Percentiles rank a stretch among this genome's conserved stretches.
Evolutionary conservation across 1,140 invertebrate genomes (phyloP).

Genomic region (Acromyrmex heyeri): DNA sequence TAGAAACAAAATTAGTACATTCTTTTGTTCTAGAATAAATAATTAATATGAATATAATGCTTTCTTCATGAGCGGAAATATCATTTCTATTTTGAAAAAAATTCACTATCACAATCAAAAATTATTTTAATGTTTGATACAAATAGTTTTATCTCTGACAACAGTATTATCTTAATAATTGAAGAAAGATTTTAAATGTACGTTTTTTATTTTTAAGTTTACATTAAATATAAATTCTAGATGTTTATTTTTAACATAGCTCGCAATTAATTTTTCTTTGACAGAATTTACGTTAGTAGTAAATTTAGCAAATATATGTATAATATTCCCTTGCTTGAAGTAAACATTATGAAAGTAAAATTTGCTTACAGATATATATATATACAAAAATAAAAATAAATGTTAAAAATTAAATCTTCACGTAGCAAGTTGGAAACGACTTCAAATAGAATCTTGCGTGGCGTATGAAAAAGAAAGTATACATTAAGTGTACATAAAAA

Average conservation of each 20-base stretch:
- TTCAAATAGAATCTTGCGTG: conserved; percentile 3
- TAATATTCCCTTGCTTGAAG: not conserved
- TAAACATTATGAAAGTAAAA: conserved; percentile 22
- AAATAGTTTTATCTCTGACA: not conserved
- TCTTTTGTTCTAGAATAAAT: not conserved
- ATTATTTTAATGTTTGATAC: conserved; percentile 4
- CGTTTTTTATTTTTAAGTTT: no score
- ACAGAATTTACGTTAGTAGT: not conserved
- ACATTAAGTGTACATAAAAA: not conserved
- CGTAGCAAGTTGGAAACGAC: conserved; percentile 1
- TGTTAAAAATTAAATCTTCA: conserved; percentile 7
- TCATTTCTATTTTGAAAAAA: not conserved
- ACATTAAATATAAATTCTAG: not conserved
- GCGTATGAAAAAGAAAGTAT: not conserved
- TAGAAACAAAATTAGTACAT: not conserved
- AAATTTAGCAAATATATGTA: conserved; percentile 12
- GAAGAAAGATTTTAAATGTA: not conserved
- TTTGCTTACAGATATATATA: not conserved
- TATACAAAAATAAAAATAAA: not conserved
- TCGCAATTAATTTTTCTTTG: not conserved
- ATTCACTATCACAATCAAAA: not conserved
- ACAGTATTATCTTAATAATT: not conserved
- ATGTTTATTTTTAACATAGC: not conserved
- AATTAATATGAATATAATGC: not conserved
- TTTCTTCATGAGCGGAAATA: not conserved